Evolutionary conservation across 2,797 vertebrate species (phyloP), one percentile per base, ranked within the genome.

Genomic region (Pelochelys cantorii): DNA sequence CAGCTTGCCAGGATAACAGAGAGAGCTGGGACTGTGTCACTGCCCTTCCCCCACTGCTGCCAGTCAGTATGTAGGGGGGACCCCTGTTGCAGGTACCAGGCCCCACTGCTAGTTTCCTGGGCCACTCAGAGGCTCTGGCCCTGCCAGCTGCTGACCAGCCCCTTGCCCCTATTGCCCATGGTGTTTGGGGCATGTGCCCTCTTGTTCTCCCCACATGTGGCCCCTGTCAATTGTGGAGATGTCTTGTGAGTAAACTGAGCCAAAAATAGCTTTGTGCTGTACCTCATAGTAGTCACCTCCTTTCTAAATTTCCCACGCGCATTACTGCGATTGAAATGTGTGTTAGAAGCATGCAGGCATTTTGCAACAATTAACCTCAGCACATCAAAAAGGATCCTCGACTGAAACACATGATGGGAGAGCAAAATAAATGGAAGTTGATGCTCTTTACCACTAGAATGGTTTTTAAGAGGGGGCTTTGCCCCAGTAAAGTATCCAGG

Each of bases 261-360:
- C 79, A 34, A 68, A 57, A 65, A 10, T 0, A 0, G n/a, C 20
- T 27, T 37, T 29, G 9, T 48, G 29, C 88, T 79, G 1, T 14
- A 37, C n/a, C 65, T 48, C 37, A 37, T 54, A 20, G 29, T 29
- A n/a, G 11, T 27, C 31, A 59, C 60, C 62, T 42, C 23, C 57
- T 42, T 53, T 31, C n/a, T 87, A 81, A 27, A 53, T 85, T 59
- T 6, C 77, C 52, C 34, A 78, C 53, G 34, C 62, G 8, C 0
- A 0, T 83, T 83, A 68, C 84, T 80, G 37, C 62, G 53, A 31
- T 31, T 81, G 74, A 83, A 52, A 1, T 5, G 42, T 0, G 56
- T 34, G 7, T 55, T 12, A 77, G 48, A 56, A 91, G 31, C 17
- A 68, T 68, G 31, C 62, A 34, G 31, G 18, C 17, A 2, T 68